Conservation (phyloP, 2,888 invertebrate genomes). For the Pteria penguin region DNA sequence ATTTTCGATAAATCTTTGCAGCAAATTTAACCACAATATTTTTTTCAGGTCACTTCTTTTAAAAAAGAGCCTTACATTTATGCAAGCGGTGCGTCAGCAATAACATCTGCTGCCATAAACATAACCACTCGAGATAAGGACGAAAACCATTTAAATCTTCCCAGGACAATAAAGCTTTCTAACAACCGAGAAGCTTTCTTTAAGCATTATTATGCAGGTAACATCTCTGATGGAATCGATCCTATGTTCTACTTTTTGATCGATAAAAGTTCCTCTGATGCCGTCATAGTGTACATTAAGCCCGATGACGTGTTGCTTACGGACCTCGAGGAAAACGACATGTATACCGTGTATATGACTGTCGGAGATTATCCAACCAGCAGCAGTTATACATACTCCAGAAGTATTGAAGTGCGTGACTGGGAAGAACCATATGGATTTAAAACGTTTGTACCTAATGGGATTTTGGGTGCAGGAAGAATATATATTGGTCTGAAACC, state of each 20-base stretch:
- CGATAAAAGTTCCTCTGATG: slow-evolving; percentile 46
- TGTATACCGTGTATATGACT: slow-evolving; percentile 10
- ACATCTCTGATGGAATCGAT: slow-evolving; percentile 18
- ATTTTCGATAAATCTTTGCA: too few species aligned
- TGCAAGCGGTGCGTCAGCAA: neutral
- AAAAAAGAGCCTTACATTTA: slow-evolving; percentile 15
- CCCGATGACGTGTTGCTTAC: slow-evolving; percentile 45
- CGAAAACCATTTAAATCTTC: slow-evolving; percentile 8
- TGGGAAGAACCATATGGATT: slow-evolving; percentile 31
- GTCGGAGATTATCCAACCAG: slow-evolving; percentile 1
- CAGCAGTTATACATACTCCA: slow-evolving; percentile 1
- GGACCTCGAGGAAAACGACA: neutral
- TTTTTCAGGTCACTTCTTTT: slow-evolving; percentile 1
- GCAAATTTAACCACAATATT: neutral
- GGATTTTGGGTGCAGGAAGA: slow-evolving; percentile 24
- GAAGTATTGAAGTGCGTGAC: neutral
- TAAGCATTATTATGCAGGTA: slow-evolving; percentile 2
- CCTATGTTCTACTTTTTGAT: slow-evolving; percentile 27
- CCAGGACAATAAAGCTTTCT: slow-evolving; percentile 4
- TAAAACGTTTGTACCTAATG: slow-evolving; percentile 34
- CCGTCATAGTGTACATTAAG: slow-evolving; percentile 46
- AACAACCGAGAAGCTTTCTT: neutral
- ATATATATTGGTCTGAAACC: slow-evolving; percentile 25
- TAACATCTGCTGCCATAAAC: slow-evolving; percentile 3
- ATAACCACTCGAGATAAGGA: neutral